Percentiles rank a stretch among this genome's conserved stretches.
phyloP scores from a whole-genome alignment of 2,113 vertebrate species.

The Microtus montanus region DNA sequence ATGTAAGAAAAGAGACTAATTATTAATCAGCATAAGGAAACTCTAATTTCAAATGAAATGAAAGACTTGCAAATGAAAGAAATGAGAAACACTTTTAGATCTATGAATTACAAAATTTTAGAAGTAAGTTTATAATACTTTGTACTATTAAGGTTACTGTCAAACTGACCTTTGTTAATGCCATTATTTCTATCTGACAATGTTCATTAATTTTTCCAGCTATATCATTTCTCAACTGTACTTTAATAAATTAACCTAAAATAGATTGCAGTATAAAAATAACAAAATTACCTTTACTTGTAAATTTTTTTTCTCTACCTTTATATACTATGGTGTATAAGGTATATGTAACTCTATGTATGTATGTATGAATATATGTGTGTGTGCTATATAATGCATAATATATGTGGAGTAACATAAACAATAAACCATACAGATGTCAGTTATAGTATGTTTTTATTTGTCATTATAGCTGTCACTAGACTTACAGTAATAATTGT shows the following conservation, averaged over 20 bases:
- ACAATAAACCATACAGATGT: background rate
- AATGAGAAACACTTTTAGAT: background rate
- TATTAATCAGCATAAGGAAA: conserved; percentile 57
- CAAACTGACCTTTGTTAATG: background rate
- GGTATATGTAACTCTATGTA: background rate
- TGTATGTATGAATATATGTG: background rate
- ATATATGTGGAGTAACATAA: background rate
- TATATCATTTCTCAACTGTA: background rate
- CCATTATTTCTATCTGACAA: background rate
- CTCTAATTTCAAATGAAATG: conserved; percentile 27
- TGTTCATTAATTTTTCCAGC: background rate
- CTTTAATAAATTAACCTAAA: background rate
- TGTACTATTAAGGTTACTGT: background rate
- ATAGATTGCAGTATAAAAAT: background rate
- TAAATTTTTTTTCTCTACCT: background rate
- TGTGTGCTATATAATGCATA: background rate
- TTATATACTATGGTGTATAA: background rate
- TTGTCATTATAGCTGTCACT: background rate
- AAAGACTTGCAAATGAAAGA: conserved; percentile 31
- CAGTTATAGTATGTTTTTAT: background rate
- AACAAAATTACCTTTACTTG: background rate
- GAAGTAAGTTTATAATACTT: background rate
- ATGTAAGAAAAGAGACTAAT: conserved; percentile 33
- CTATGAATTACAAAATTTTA: conserved; percentile 1
- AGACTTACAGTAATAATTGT: background rate